phyloP scores from a whole-genome alignment of 2,888 invertebrate genomes.

The Orthosia gracilis region DNA sequence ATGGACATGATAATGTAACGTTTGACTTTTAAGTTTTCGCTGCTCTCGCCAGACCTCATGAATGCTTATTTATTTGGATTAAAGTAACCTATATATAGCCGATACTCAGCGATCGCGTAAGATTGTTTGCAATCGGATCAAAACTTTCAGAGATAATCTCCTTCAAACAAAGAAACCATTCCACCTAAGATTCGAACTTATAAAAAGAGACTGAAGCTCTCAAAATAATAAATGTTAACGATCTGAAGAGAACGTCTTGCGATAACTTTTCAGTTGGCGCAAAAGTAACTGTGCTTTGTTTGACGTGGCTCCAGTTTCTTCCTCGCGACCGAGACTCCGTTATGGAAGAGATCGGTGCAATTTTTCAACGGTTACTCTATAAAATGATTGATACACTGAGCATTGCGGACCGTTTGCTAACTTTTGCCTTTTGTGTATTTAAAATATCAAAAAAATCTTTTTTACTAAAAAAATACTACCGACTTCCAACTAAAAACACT shows the following conservation, averaged over 20 bases:
- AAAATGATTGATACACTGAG: conserved; percentile 53
- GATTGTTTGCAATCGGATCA: too few relatives aligned
- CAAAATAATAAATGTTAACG: conserved; percentile 49
- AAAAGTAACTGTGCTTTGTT: conserved; percentile 50
- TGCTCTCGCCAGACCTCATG: too few relatives aligned
- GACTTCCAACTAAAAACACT: too few relatives aligned
- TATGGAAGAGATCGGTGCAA: conserved; percentile 11
- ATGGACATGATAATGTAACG: too few relatives aligned
- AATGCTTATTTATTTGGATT: too few relatives aligned
- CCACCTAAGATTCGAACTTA: background rate
- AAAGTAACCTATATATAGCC: too few relatives aligned
- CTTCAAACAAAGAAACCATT: too few relatives aligned
- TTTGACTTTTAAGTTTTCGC: too few relatives aligned
- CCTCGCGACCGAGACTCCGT: conserved; percentile 8
- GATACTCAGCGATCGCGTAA: too few relatives aligned
- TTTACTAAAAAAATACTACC: too few relatives aligned
- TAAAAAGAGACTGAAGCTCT: conserved; percentile 11
- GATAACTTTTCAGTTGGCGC: conserved; percentile 48
- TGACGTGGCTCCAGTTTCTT: conserved; percentile 46
- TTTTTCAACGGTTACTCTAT: conserved; percentile 41
- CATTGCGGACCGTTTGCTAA: conserved; percentile 14
- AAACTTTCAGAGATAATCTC: too few relatives aligned
- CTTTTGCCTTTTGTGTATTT: conserved; percentile 8
- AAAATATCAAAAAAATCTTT: too few relatives aligned
- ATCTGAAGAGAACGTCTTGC: conserved; percentile 14